Evolutionary conservation across 2,888 invertebrate genomes (phyloP).

Genomic region (Cepaea hortensis): DNA sequence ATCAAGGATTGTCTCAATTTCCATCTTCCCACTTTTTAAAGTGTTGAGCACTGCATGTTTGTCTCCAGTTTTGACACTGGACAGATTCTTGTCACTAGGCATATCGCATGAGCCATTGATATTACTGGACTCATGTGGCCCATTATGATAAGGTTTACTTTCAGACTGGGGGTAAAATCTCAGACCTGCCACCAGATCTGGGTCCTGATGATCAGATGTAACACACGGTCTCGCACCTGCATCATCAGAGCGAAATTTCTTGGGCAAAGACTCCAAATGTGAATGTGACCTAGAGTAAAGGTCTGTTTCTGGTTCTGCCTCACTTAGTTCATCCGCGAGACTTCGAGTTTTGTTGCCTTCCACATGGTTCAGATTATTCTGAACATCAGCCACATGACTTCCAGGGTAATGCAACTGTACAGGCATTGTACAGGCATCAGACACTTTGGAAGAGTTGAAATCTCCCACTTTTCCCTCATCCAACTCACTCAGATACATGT

Average conservation of each 20-base stretch:
- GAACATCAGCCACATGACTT: constrained; percentile 2
- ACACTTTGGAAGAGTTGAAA: neutral
- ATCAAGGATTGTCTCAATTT: constrained; percentile 36
- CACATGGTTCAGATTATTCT: constrained; percentile 4
- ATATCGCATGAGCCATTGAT: neutral
- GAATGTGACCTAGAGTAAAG: neutral
- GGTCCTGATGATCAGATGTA: constrained; percentile 2
- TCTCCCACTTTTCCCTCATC: constrained; percentile 35
- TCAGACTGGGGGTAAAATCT: constrained; percentile 1
- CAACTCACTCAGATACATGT: constrained; percentile 59
- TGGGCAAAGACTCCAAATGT: constrained; percentile 29
- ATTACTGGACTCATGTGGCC: neutral
- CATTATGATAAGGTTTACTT: neutral
- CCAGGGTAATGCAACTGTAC: neutral
- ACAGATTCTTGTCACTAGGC: neutral
- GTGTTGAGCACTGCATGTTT: constrained; percentile 15
- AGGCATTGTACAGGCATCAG: neutral
- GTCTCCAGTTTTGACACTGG: neutral
- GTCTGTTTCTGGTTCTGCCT: constrained; percentile 27
- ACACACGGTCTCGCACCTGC: neutral
- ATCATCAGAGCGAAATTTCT: constrained; percentile 35
- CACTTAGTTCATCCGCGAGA: constrained; percentile 39
- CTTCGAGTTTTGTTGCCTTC: neutral
- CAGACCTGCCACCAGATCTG: constrained; percentile 39
- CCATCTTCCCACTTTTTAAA: constrained; percentile 36